Base-by-base conservation (phyloP, 2,888 invertebrate species). In the Corythucha ciliata region DNA sequence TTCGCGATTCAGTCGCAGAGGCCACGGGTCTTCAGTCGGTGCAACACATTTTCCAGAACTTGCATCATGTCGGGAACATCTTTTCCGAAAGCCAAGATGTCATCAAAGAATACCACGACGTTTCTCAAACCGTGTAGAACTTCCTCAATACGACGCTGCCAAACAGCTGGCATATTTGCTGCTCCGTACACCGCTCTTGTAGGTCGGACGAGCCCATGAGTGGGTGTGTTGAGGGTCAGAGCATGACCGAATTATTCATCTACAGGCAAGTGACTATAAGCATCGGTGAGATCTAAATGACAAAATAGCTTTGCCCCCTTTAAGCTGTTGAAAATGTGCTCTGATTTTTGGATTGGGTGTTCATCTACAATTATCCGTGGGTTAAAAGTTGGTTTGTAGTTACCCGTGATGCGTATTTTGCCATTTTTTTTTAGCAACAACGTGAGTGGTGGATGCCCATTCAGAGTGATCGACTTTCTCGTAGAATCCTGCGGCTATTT, bases 371-470 rank as follows among this genome's bases (percentile, higher is more conserved):
- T 46, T 10, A 52, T n/a, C n/a, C n/a, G 46, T 14, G 55, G 50
- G 22, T 56, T 57, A 14, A 59, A 24, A 4, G 59, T 57, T 16
- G 59, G 42, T 36, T 60, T 60, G 41, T 58, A 60, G 37, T 60
- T 54, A 21, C 59, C 58, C 1, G 57, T 58, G 37, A 55, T 59
- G 3, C 34, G 6, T 47, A 16, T 29, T 36, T n/a, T n/a, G n/a
- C n/a, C n/a, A n/a, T n/a, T n/a, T n/a, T n/a, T n/a, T n/a, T n/a
- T 58, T 56, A 25, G 52, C 47, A 6, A 60, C 60, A 1, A 58
- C 49, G 41, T 57, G 44, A 4, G 50, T 50, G 21, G 50, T 42
- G 24, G 50, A 50, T 12, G 59, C 62, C 63, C 63, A 64, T 54
- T 32, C 22, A 5, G 45, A 45, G 32, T 45, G 53, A 8, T 58